phyloP scores from a whole-genome alignment of 2,797 vertebrate species.

The Denticeps clupeoides region DNA sequence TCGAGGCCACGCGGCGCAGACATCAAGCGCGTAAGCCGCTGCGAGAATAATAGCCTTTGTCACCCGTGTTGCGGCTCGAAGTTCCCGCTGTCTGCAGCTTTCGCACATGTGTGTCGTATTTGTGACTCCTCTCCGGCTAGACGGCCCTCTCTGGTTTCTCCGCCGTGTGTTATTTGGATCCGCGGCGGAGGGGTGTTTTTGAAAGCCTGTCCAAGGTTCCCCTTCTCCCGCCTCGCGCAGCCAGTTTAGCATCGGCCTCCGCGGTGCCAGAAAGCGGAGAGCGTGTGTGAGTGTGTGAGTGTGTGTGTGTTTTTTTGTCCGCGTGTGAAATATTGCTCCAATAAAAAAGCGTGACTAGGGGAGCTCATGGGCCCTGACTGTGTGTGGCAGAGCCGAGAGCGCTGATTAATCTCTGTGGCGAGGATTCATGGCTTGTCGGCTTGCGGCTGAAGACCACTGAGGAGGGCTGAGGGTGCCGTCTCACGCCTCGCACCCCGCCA shows the following conservation, averaged over 20 bases:
- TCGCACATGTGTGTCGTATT: conserved; percentile 55
- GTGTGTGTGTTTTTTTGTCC: not conserved
- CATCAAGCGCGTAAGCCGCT: conserved; percentile 15
- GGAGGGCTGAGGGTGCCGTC: not conserved
- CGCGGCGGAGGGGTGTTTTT: conserved; percentile 46
- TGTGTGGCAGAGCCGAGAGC: conserved; percentile 45
- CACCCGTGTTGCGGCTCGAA: conserved; percentile 26
- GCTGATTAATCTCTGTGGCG: conserved; percentile 44
- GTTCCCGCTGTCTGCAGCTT: conserved; percentile 33
- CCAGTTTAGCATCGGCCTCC: conserved; percentile 30
- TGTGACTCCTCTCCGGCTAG: conserved; percentile 53
- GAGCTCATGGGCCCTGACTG: conserved; percentile 31
- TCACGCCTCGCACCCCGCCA: not conserved
- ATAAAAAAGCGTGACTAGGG: conserved; percentile 41
- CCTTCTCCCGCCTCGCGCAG: conserved; percentile 16
- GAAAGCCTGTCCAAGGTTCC: conserved; percentile 42
- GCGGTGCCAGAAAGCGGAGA: conserved; percentile 41
- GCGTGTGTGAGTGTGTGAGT: not conserved
- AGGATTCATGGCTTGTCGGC: conserved; percentile 47
- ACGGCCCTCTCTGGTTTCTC: conserved; percentile 34
- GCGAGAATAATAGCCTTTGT: conserved; percentile 34
- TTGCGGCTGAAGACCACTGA: conserved; percentile 36
- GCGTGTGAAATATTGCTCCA: conserved; percentile 37
- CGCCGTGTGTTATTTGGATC: conserved; percentile 48
- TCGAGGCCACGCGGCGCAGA: conserved; percentile 4